Conservation (phyloP, 1,140 invertebrate species). For the Drosophila varians region DNA sequence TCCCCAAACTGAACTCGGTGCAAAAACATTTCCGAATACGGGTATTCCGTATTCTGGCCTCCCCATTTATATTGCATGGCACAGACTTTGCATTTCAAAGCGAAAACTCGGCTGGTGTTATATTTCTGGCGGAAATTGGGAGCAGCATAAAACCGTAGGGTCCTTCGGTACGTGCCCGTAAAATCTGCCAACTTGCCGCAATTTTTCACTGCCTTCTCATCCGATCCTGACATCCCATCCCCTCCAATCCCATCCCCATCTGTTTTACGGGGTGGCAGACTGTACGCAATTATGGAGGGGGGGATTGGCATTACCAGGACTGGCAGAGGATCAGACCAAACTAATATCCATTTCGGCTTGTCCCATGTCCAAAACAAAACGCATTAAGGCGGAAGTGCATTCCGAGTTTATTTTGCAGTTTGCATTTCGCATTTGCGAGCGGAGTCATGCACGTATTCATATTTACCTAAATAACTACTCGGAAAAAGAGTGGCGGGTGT, state of each 20-base stretch:
- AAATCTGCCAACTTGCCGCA: conserved; percentile 42
- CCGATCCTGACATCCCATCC: background rate
- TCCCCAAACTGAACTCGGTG: conserved; percentile 14
- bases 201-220: conserved; percentile 31
- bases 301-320: conserved; percentile 27
- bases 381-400: conserved; percentile 76
- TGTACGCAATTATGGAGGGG: conserved; percentile 21
- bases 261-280: conserved; percentile 15
- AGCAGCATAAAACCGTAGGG: conserved; percentile 17
- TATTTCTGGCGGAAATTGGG: conserved; percentile 42
- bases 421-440: conserved; percentile 46
- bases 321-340: conserved; percentile 31
- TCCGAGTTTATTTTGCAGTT: conserved; percentile 57
- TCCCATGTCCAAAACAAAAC: conserved; percentile 63
- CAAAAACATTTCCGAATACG: conserved; percentile 27
- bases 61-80: conserved; percentile 13
- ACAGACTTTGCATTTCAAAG: conserved; percentile 10
- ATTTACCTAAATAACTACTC: conserved; percentile 57
- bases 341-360: conserved; percentile 43
- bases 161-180: conserved; percentile 24
- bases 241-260: conserved; percentile 6
- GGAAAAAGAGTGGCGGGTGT: background rate
- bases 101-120: conserved; percentile 21
- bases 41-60: background rate
- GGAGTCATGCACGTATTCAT: conserved; percentile 65